Evolutionary conservation across 2,888 invertebrate genomes (phyloP), one percentile per base, ranked within the genome.

Genomic region (Phyto melanocephala): DNA sequence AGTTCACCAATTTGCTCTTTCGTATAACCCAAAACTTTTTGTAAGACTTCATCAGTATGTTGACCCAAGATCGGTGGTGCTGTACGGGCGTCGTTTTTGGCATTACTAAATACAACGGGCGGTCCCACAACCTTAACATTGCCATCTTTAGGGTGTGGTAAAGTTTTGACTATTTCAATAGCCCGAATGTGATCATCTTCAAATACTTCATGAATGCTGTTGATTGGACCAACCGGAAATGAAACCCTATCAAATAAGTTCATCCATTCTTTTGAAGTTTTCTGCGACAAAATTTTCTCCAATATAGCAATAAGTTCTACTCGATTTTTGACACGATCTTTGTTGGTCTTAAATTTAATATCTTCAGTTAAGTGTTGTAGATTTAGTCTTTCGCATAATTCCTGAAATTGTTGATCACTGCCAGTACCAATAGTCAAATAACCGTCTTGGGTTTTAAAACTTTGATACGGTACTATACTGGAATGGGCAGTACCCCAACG

Each of bases 401-500:
- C 94, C 28, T 89, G 89, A 90, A 97, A 98, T 88, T 97, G 97
- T 0, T 92, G 91, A 89, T 98, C 95, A 58, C 96, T 98, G 1
- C 97, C 98, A 1, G 96, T 94, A 0, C 98, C 98, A 3, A 98
- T 92, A 0, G 98, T 96, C 71, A 98, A 93, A 87, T 95, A 95
- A 0, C 96, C 96, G 89, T 97, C 95, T 88, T 93, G 93, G 0
- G 97, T 96, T 87, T 93, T 92, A 88, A 98, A 99, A 2, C 96
- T 94, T 92, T 98, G 95, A 88, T 99, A 99, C 0, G 99, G 99
- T 0, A 99, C 99, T 80, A 99, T 95, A 88, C 96, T 98, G 80
- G 95, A 96, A 90, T 99, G 99, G 0, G 96, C 96, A 0, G 98
- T 98, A n/a, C 99, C 99, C 94, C 95, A 95, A 65, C 96, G 93